These are phyloP conservation scores for Graphium colonna DNA, from an alignment of 2,888 invertebrate species.

Conservation along the genomic window DNA sequence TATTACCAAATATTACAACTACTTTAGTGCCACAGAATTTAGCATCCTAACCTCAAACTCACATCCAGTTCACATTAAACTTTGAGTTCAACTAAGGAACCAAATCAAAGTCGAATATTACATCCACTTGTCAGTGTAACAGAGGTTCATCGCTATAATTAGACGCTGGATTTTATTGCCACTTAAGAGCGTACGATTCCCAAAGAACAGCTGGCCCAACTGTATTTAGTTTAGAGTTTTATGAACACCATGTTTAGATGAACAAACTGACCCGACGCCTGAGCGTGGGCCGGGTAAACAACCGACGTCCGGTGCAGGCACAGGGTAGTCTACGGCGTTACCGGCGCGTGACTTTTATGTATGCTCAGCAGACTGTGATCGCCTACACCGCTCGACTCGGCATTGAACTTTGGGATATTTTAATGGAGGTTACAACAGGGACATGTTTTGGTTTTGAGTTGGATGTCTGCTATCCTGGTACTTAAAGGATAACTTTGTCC, in stretches of 20 bases:
- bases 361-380: slow-evolving; percentile 7
- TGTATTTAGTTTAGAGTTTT: slow-evolving; percentile 21
- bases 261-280: slow-evolving; percentile 39
- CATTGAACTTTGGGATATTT: not conserved
- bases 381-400: not conserved
- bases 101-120: not conserved
- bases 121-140: slow-evolving; percentile 13
- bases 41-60: no score
- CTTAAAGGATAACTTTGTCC: no score
- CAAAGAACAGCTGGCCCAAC: slow-evolving; percentile 22
- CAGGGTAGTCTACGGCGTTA: not conserved
- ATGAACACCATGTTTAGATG: slow-evolving; percentile 26
- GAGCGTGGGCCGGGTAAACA: slow-evolving; percentile 69
- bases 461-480: no score
- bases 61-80: not conserved
- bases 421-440: not conserved
- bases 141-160: slow-evolving; percentile 43
- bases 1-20: no score
- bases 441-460: not conserved
- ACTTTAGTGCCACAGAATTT: no score
- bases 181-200: slow-evolving; percentile 31
- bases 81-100: not conserved
- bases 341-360: slow-evolving; percentile 7
- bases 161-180: slow-evolving; percentile 42
- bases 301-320: slow-evolving; percentile 60